A percentile compares a stretch with the other conserved stretches of the same genome.
Evolutionary conservation across 2,888 invertebrate genomes (phyloP).

Genomic region (Taenaris catops): DNA sequence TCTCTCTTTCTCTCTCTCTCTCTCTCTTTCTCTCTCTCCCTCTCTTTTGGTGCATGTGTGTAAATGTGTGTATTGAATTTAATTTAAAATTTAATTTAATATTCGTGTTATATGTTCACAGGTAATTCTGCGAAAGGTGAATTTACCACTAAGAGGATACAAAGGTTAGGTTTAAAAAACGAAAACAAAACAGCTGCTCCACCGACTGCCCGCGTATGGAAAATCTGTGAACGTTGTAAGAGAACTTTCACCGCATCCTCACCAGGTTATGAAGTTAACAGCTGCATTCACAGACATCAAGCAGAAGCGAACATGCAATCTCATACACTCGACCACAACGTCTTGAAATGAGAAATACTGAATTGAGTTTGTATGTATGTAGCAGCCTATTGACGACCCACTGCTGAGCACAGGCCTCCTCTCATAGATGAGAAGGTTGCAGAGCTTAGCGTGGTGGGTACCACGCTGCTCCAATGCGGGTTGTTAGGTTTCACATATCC

Average conservation of each 20-base stretch:
- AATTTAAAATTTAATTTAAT: not conserved
- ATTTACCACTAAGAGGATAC: constrained; percentile 1
- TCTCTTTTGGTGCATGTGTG: too few species aligned
- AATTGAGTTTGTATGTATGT: too few species aligned
- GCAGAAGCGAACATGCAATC: not conserved
- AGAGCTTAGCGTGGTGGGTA: too few species aligned
- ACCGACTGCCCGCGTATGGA: constrained; percentile 11
- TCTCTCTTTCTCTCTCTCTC: too few species aligned
- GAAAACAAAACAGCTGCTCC: constrained; percentile 14
- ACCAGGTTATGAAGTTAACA: constrained; percentile 7
- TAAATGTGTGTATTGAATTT: too few species aligned
- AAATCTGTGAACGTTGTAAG: constrained; percentile 21
- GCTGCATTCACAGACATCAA: constrained; percentile 7
- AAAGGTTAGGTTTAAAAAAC: constrained; percentile 6
- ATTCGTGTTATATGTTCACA: not conserved
- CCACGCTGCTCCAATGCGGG: too few species aligned
- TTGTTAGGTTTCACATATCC: too few species aligned
- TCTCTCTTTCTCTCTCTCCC: too few species aligned
- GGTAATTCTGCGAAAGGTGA: constrained; percentile 1
- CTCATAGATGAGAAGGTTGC: too few species aligned
- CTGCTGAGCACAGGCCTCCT: too few species aligned
- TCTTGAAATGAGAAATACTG: not conserved
- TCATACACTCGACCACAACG: not conserved
- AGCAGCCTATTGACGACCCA: too few species aligned
- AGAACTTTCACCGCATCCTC: constrained; percentile 14